phyloP scores from a whole-genome alignment of 2,797 vertebrate genomes.

The Masticophis lateralis region DNA sequence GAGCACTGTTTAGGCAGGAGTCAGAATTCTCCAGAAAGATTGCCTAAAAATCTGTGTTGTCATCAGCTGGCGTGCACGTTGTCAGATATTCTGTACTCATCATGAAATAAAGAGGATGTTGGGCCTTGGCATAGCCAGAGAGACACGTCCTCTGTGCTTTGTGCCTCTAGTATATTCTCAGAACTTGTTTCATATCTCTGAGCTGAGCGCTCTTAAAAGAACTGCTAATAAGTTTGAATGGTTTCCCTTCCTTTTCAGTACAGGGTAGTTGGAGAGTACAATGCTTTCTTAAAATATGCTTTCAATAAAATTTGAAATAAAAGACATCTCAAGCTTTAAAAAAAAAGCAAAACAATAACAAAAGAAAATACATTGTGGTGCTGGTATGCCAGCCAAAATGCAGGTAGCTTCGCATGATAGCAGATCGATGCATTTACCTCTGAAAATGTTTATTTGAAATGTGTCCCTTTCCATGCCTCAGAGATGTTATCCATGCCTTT shows the following conservation, averaged over 20 bases:
- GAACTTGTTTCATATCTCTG: slow-evolving; percentile 3
- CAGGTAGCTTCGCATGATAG: neutral
- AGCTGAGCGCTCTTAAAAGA: neutral
- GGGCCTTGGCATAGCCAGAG: neutral
- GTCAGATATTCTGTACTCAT: neutral
- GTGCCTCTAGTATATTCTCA: slow-evolving; percentile 3
- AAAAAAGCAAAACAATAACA: neutral
- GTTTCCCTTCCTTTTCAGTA: neutral
- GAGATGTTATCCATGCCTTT: neutral
- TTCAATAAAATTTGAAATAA: neutral
- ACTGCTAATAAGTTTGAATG: neutral
- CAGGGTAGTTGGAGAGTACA: neutral
- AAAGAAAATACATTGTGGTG: neutral
- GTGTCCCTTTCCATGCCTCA: neutral
- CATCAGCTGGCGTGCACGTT: neutral
- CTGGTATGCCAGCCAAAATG: neutral
- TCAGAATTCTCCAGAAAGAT: neutral
- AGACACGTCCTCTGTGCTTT: neutral
- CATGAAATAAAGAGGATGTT: neutral
- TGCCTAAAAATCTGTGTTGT: neutral
- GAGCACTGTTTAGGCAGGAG: neutral
- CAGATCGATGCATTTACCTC: neutral
- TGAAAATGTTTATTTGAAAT: neutral
- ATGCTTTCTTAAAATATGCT: neutral
- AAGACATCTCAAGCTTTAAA: neutral